A percentile compares a stretch with the other conserved stretches of the same genome.
Conservation (phyloP, 2,113 vertebrate species). For the Chinchilla lanigera region DNA sequence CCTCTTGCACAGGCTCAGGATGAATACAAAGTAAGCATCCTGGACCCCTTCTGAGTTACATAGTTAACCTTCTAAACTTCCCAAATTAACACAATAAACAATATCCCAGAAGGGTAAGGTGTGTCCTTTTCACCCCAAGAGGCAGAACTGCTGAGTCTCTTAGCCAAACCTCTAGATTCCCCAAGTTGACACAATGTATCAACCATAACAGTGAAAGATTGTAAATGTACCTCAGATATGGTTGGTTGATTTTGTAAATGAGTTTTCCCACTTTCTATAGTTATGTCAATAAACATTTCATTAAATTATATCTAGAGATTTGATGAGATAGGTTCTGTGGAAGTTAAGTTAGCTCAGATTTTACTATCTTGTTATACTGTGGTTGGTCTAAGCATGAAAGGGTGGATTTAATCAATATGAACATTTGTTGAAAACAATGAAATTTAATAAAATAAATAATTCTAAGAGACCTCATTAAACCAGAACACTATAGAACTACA, state of each 20-base stretch:
- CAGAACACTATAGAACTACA: slow-evolving; percentile 83
- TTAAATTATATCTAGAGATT: slow-evolving; percentile 78
- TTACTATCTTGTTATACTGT: slow-evolving; percentile 41
- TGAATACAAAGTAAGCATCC: too few species aligned
- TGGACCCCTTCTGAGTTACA: too few species aligned
- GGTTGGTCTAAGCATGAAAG: slow-evolving; percentile 75
- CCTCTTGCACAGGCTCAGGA: too few species aligned
- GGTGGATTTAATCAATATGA: slow-evolving; percentile 82
- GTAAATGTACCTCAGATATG: slow-evolving; percentile 67
- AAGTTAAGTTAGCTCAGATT: slow-evolving; percentile 74
- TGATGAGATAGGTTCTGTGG: slow-evolving; percentile 62
- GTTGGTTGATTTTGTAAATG: slow-evolving; percentile 75
- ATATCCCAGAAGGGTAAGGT: too few species aligned
- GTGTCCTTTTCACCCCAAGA: too few species aligned
- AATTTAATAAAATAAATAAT: slow-evolving; percentile 84
- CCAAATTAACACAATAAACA: too few species aligned
- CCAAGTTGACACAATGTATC: too few species aligned
- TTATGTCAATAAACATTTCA: slow-evolving; percentile 73
- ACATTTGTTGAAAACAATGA: slow-evolving; percentile 82
- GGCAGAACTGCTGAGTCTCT: too few species aligned
- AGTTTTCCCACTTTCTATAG: slow-evolving; percentile 72
- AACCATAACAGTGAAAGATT: too few species aligned
- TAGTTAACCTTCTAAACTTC: too few species aligned
- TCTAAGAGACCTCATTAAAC: slow-evolving; percentile 86
- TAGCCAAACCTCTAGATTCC: too few species aligned